Base-by-base conservation (phyloP, 2,888 invertebrate species). In the Agrilus biguttatus region DNA sequence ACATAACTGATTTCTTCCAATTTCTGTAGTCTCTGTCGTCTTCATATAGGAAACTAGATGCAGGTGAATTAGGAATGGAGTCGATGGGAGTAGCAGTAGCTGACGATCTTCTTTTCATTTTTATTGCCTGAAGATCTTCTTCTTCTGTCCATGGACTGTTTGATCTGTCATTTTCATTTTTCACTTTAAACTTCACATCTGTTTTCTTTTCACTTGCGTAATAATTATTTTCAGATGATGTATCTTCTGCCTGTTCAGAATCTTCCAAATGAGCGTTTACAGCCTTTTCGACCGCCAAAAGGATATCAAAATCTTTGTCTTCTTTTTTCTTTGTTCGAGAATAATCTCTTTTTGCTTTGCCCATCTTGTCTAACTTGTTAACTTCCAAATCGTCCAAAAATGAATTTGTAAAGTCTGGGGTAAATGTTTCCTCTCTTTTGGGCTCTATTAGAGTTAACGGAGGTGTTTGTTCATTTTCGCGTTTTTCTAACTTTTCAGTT, bases 1-100 rank as follows among this genome's bases (percentile, higher is more conserved):
- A 69, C 75, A 91, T 78, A 39, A 93, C 83, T 1, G 89, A 83
- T 60, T 92, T 92, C 68, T 88, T 90, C 83, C 92, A 91, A 21
- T 82, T 77, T 21, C 82, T 71, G 57, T 84, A 81, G 42, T 87
- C 86, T 8, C 80, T 70, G 54, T 86, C 84, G 48, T 87, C 87
- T 39, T 64, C 63, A 43, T 63, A 66, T 8, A 69, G 66, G 2
- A 66, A 65, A 19, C 71, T 71, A 0, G 73, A 73, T 44, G 65
- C 68, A 1, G 69, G 70, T 44, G 74, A 75, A 57, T 76, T 78
- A 3, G 80, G 80, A 44, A 79, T 68, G 12, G 79, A 79, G 56
- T 81, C 80, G 13, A 56, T 53, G 0, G 72, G 67, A 1, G 72
- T 74, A 1, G 70, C 72, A 0, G 74, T 73, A 0, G 66, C 66